These are phyloP conservation scores for Pantherophis alleghaniensis DNA, from an alignment of 2,797 vertebrate genomes.

Conservation along the genomic window DNA sequence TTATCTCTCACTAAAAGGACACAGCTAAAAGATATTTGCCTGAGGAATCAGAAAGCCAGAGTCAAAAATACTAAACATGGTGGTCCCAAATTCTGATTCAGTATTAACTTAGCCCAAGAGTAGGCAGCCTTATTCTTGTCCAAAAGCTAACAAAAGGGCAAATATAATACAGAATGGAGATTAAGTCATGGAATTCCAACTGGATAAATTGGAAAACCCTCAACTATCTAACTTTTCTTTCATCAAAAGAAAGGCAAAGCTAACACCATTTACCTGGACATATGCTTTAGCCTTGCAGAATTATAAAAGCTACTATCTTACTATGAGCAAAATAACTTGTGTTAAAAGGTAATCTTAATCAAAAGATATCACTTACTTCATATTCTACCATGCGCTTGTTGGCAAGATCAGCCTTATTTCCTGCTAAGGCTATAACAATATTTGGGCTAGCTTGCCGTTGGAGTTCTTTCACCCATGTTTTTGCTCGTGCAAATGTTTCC, in stretches of 20 bases:
- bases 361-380: slow-evolving; percentile 65
- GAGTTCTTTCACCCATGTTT: slow-evolving; percentile 82
- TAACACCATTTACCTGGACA: accelerated
- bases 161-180: background rate
- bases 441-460: slow-evolving; percentile 80
- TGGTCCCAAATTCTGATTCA: background rate
- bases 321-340: background rate
- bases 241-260: background rate
- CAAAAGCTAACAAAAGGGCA: background rate
- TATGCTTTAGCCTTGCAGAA: background rate
- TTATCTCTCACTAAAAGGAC: background rate
- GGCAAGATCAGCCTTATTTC: slow-evolving; percentile 81
- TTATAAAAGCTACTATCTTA: background rate
- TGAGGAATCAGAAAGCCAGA: background rate
- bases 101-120: background rate
- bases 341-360: background rate
- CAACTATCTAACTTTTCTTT: background rate
- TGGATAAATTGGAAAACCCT: background rate
- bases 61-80: background rate
- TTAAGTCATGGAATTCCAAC: background rate
- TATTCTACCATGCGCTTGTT: slow-evolving; percentile 80
- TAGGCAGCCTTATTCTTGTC: background rate
- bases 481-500: slow-evolving; percentile 79
- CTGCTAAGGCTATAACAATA: slow-evolving; percentile 79
- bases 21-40: background rate